A percentile compares a stretch with the other conserved stretches of the same genome.
These are phyloP conservation scores for Dipodomys stephensi DNA, from an alignment of 2,113 vertebrate species.

Conservation along the genomic window DNA sequence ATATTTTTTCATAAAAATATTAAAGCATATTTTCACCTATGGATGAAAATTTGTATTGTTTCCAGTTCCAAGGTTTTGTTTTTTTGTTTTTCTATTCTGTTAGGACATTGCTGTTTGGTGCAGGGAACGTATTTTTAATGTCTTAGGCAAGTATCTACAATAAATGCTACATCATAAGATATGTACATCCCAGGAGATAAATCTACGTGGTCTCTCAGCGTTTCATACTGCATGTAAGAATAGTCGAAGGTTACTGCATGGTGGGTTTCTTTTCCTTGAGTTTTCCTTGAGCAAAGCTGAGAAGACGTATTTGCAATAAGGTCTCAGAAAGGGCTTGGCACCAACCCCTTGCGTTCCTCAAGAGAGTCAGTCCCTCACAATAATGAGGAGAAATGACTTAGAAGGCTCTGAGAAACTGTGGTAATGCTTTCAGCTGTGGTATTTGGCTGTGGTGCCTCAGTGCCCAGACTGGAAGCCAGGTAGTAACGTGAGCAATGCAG, in stretches of 20 bases:
- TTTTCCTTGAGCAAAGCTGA: neutral
- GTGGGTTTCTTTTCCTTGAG: neutral
- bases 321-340: neutral
- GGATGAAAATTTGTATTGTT: neutral
- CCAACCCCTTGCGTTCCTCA: neutral
- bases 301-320: neutral
- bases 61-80: neutral
- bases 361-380: neutral
- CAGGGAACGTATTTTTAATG: neutral
- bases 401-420: neutral
- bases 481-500: too few species aligned
- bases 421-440: neutral
- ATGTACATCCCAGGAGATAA: too few species aligned
- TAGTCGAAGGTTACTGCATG: neutral
- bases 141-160: neutral
- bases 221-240: neutral
- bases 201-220: neutral
- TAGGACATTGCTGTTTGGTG: neutral
- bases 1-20: neutral
- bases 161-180: neutral
- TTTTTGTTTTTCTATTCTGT: neutral
- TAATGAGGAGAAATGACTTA: neutral
- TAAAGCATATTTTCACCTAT: neutral
- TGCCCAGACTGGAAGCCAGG: too few species aligned
- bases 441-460: neutral